Conservation (phyloP, 2,888 invertebrate species). For the Temnothorax unifasciatus region DNA sequence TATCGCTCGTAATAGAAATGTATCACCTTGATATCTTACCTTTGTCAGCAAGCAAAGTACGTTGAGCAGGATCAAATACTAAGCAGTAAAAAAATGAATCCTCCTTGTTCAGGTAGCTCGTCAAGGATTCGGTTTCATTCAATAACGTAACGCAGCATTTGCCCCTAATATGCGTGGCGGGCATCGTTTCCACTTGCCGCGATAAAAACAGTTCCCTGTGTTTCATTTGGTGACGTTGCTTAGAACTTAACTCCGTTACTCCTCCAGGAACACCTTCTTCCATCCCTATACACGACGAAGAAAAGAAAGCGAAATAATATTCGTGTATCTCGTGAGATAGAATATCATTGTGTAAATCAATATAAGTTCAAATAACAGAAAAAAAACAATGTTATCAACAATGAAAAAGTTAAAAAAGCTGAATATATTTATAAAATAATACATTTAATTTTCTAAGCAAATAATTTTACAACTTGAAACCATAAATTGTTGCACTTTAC, state of each 20-base stretch:
- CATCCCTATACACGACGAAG: slow-evolving; percentile 85
- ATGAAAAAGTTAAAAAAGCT: slow-evolving; percentile 30
- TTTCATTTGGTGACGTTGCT: slow-evolving; percentile 97
- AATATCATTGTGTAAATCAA: not conserved
- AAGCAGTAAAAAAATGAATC: slow-evolving; percentile 99
- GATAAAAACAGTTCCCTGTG: slow-evolving; percentile 99
- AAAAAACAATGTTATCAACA: slow-evolving; percentile 12
- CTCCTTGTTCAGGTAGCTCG: slow-evolving; percentile 98
- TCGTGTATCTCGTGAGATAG: not conserved
- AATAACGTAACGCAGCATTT: slow-evolving; percentile 99
- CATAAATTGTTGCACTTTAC: not conserved
- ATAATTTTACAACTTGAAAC: slow-evolving; percentile 4
- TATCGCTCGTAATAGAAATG: slow-evolving; percentile 15
- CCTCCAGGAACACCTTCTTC: slow-evolving; percentile 87
- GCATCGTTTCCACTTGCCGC: slow-evolving; percentile 98
- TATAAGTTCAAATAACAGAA: slow-evolving; percentile 7
- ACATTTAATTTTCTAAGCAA: slow-evolving; percentile 3
- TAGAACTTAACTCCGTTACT: slow-evolving; percentile 91
- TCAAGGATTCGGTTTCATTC: slow-evolving; percentile 99
- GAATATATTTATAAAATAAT: slow-evolving; percentile 32
- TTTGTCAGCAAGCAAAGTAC: slow-evolving; percentile 99
- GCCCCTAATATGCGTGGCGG: slow-evolving; percentile 99
- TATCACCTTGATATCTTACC: slow-evolving; percentile 86
- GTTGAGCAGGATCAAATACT: slow-evolving; percentile 99
- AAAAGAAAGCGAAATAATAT: slow-evolving; percentile 57